Evolutionary conservation across 2,888 invertebrate species (phyloP).

Genomic region (Archips xylosteana): DNA sequence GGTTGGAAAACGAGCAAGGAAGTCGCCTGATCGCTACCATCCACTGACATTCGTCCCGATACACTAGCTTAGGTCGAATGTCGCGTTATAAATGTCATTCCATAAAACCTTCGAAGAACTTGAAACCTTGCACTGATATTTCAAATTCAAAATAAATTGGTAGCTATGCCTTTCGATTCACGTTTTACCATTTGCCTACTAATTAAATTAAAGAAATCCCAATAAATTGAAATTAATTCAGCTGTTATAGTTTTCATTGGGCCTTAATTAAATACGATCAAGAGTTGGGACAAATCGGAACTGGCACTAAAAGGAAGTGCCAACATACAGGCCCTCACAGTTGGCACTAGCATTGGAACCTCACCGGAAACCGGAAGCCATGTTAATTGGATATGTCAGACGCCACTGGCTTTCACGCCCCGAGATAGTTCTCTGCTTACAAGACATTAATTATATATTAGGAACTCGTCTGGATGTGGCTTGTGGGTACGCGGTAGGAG

Average conservation of each 20-base stretch:
- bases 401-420: slow-evolving; percentile 79
- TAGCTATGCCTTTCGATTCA: not conserved
- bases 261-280: slow-evolving; percentile 35
- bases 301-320: slow-evolving; percentile 48
- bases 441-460: slow-evolving; percentile 77
- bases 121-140: not conserved
- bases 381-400: slow-evolving; percentile 85
- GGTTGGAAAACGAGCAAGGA: no score
- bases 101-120: not conserved
- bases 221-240: slow-evolving; percentile 2
- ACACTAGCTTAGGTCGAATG: no score
- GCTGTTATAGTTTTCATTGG: slow-evolving; percentile 18
- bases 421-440: slow-evolving; percentile 77
- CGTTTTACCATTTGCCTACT: not conserved
- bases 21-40: no score
- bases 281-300: slow-evolving; percentile 58
- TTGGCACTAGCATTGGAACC: slow-evolving; percentile 59
- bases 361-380: slow-evolving; percentile 72
- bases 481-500: slow-evolving; percentile 14
- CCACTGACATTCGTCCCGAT: no score
- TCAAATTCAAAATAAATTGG: not conserved
- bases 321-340: slow-evolving; percentile 55
- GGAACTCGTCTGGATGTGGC: slow-evolving; percentile 59
- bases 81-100: not conserved
- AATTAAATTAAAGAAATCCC: not conserved